phyloP scores from a whole-genome alignment of 2,888 invertebrate species.

The Amphiduros pacificus region DNA sequence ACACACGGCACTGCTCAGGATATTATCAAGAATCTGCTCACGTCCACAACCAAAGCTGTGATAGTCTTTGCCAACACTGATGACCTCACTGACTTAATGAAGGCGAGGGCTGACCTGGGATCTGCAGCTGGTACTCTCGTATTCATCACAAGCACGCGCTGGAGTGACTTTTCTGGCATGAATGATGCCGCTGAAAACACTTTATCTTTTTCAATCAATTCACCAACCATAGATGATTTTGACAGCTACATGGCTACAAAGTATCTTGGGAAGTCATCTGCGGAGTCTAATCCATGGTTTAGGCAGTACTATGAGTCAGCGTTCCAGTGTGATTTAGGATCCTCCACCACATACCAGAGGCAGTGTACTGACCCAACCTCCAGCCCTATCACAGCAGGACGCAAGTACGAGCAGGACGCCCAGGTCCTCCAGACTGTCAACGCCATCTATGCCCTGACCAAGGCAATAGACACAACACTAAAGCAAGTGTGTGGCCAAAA shows the following conservation, averaged over 20 bases:
- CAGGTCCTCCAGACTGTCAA: slow-evolving; percentile 56
- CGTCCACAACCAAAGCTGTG: not conserved
- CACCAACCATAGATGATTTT: not conserved
- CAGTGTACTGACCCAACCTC: not conserved
- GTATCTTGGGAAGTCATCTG: not conserved
- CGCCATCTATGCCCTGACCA: slow-evolving; percentile 57
- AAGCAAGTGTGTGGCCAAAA: slow-evolving; percentile 42
- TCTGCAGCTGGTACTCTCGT: not conserved
- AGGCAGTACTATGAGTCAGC: slow-evolving; percentile 40
- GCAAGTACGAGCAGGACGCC: slow-evolving; percentile 35
- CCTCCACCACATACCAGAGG: slow-evolving; percentile 16
- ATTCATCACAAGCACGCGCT: not conserved
- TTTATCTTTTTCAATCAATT: not conserved
- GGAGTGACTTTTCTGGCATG: not conserved
- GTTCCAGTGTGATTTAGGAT: slow-evolving; percentile 44
- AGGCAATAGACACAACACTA: slow-evolving; percentile 51
- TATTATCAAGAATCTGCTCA: not conserved
- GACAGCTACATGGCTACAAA: not conserved
- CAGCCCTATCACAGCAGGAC: not conserved
- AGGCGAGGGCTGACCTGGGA: not conserved
- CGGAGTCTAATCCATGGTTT: slow-evolving; percentile 45
- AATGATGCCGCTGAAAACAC: not conserved
- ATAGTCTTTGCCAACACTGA: not conserved
- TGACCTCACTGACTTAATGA: not conserved
- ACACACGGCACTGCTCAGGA: not conserved